phyloP scores from a whole-genome alignment of 2,888 invertebrate genomes.

The Phania funesta region DNA sequence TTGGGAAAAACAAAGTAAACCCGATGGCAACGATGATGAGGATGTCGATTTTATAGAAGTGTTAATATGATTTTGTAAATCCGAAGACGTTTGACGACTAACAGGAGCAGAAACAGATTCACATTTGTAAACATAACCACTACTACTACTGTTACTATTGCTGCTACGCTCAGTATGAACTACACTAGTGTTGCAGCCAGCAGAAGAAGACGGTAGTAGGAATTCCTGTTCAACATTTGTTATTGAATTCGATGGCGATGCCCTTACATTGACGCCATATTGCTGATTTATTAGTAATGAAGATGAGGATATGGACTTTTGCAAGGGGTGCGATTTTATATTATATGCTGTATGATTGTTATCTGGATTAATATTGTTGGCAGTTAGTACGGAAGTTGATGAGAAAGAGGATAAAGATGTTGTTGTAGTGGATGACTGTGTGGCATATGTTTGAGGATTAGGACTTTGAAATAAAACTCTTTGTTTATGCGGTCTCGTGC shows the following conservation, averaged over 20 bases:
- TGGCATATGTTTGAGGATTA: conserved; percentile 63
- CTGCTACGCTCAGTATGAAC: conserved; percentile 21
- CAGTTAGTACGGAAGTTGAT: conserved; percentile 40
- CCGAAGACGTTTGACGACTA: conserved; percentile 76
- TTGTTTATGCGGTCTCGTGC: conserved; percentile 75
- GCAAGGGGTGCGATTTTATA: conserved; percentile 72
- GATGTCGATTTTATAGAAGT: conserved; percentile 38
- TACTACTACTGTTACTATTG: conserved; percentile 66
- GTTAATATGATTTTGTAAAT: conserved; percentile 64
- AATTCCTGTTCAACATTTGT: conserved; percentile 34
- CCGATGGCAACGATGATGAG: conserved; percentile 16
- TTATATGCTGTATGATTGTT: conserved; percentile 68
- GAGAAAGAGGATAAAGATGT: conserved; percentile 56
- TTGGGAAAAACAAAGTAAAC: conserved; percentile 1
- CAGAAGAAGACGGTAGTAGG: conserved; percentile 62
- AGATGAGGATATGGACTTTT: conserved; percentile 79
- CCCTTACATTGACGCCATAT: conserved; percentile 9
- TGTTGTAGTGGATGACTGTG: conserved; percentile 36
- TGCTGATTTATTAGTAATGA: conserved; percentile 72
- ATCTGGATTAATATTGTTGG: conserved; percentile 30
- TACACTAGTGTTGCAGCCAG: neutral
- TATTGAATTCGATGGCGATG: neutral
- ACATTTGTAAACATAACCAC: conserved; percentile 53
- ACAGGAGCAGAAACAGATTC: conserved; percentile 75
- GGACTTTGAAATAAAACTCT: conserved; percentile 80